Evolutionary conservation across 2,797 vertebrate genomes (phyloP).

Genomic region (Smutsia temminckii): DNA sequence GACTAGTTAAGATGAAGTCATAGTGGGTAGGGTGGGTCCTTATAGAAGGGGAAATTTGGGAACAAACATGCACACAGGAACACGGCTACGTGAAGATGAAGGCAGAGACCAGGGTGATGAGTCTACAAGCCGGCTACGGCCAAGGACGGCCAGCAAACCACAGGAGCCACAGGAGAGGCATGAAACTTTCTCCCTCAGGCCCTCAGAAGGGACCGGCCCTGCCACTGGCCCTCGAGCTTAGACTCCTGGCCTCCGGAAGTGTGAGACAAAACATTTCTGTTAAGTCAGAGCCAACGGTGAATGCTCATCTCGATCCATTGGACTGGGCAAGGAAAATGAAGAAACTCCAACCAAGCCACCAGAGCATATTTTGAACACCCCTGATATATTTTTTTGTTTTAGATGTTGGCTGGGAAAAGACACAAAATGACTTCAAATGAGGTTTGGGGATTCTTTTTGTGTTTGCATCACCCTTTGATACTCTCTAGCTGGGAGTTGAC

Average conservation of each 20-base stretch:
- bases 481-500: background rate
- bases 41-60: background rate
- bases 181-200: rapidly evolving
- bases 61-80: background rate
- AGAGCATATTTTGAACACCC: background rate
- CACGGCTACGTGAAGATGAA: background rate
- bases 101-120: background rate
- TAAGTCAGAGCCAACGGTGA: rapidly evolving
- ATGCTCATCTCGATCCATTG: rapidly evolving
- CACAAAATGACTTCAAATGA: background rate
- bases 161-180: background rate
- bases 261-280: background rate
- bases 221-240: background rate
- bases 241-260: background rate
- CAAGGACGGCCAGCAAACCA: background rate
- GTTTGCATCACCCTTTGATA: background rate
- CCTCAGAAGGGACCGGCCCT: rapidly evolving
- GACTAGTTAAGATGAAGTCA: background rate
- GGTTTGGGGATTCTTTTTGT: background rate
- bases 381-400: background rate
- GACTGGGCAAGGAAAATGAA: background rate
- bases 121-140: background rate
- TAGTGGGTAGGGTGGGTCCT: background rate
- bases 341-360: background rate
- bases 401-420: background rate